phyloP scores from a whole-genome alignment of 1,140 invertebrate genomes.

The Lucilia sericata region DNA sequence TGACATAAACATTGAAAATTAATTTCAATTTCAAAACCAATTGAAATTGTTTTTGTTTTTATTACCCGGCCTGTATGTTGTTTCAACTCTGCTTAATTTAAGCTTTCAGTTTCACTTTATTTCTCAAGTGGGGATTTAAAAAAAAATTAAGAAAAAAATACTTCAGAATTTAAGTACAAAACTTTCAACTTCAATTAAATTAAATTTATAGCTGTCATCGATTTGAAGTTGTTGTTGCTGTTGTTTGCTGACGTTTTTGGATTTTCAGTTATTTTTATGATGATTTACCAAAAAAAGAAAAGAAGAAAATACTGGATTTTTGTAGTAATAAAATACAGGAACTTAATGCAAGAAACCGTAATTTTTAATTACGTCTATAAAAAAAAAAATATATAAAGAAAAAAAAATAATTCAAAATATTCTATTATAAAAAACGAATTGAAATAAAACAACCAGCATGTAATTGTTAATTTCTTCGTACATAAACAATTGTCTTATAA shows the following conservation, averaged over 20 bases:
- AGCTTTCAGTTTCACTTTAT: constrained; percentile 9
- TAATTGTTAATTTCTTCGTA: constrained; percentile 1
- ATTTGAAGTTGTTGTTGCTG: not conserved
- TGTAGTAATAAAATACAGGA: constrained; percentile 1
- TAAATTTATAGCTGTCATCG: constrained; percentile 23
- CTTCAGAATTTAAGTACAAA: constrained; percentile 11
- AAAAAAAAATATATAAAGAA: not conserved
- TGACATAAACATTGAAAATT: not conserved
- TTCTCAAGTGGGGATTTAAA: constrained; percentile 10
- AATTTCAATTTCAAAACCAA: not conserved
- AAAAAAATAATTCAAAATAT: too few relatives aligned
- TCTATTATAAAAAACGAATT: not conserved
- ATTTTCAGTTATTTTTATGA: constrained; percentile 16
- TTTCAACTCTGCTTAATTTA: not conserved
- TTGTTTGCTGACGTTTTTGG: not conserved
- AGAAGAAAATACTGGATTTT: not conserved
- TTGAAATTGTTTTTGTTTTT: not conserved
- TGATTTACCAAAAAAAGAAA: not conserved
- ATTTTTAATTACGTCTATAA: constrained; percentile 16
- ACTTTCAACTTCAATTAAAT: constrained; percentile 26
- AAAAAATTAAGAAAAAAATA: not conserved
- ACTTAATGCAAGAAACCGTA: not conserved
- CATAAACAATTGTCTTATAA: constrained; percentile 10
- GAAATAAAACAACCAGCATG: constrained; percentile 24
- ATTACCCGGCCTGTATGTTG: not conserved